These are phyloP conservation scores for Loripinus fragilis DNA, from an alignment of 2,888 invertebrate species.

Conservation along the genomic window DNA sequence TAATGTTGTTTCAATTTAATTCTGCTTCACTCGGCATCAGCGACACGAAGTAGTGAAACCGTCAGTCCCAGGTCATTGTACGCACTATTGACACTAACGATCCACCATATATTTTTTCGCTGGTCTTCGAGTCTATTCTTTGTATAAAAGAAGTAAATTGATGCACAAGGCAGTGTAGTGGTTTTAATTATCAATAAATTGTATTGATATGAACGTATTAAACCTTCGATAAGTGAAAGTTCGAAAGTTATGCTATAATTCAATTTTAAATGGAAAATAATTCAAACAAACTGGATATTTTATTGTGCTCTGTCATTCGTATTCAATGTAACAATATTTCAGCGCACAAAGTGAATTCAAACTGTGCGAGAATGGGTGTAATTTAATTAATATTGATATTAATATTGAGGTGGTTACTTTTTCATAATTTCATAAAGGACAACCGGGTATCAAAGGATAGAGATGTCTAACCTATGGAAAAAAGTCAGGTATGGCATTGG, in stretches of 20 bases:
- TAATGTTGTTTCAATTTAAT: too few relatives aligned
- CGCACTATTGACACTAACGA: too few relatives aligned
- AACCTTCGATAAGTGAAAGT: slow-evolving; percentile 8
- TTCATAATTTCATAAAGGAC: too few relatives aligned
- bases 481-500: slow-evolving; percentile 1
- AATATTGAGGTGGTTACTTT: not conserved
- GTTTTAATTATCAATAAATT: slow-evolving; percentile 20
- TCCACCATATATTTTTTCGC: too few relatives aligned
- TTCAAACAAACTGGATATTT: slow-evolving; percentile 1
- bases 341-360: too few relatives aligned
- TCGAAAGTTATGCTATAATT: not conserved
- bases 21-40: too few relatives aligned
- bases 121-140: too few relatives aligned
- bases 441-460: not conserved
- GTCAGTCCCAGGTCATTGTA: too few relatives aligned
- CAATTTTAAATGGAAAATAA: slow-evolving; percentile 9
- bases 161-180: not conserved
- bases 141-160: not conserved
- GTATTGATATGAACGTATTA: slow-evolving; percentile 13
- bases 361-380: not conserved
- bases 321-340: not conserved
- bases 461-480: not conserved
- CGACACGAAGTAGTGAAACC: too few relatives aligned
- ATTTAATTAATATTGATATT: not conserved
- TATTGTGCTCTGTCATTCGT: not conserved